Conservation (phyloP, 2,113 vertebrate species). For the Xyliphius kryptos region DNA sequence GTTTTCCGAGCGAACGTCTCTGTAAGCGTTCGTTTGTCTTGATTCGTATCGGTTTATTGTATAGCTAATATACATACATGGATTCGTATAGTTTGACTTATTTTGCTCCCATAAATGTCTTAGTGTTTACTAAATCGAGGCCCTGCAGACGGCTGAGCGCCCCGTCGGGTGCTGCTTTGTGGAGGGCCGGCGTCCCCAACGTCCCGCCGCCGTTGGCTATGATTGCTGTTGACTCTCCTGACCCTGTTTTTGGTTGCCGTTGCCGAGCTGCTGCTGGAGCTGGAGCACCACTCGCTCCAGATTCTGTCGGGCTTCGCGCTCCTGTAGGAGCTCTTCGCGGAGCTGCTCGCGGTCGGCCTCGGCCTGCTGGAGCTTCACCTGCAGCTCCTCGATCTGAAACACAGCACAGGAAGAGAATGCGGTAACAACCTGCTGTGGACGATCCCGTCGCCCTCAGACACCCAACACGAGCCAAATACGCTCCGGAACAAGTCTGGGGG, state of each 20-base stretch:
- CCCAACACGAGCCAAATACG: no score
- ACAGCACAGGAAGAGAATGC: not conserved
- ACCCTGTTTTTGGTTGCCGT: slow-evolving; percentile 54
- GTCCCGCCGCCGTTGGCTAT: slow-evolving; percentile 43
- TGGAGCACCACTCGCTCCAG: slow-evolving; percentile 89
- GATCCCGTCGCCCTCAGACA: no score
- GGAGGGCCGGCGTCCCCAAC: slow-evolving; percentile 25
- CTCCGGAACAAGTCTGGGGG: not conserved
- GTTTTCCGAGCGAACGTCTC: slow-evolving; percentile 48
- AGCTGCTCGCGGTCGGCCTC: slow-evolving; percentile 90
- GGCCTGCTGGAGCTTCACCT: slow-evolving; percentile 86
- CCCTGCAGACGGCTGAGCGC: not conserved
- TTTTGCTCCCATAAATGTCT: slow-evolving; percentile 2
- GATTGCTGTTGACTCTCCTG: slow-evolving; percentile 45
- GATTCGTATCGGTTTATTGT: slow-evolving; percentile 24
- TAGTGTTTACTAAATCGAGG: not conserved
- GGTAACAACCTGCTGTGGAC: not conserved
- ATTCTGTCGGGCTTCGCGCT: slow-evolving; percentile 85
- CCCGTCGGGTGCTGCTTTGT: not conserved
- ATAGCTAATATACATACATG: slow-evolving; percentile 12
- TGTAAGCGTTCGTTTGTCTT: slow-evolving; percentile 36
- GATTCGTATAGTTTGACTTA: slow-evolving; percentile 7
- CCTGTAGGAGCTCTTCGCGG: slow-evolving; percentile 80
- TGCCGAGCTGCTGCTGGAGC: slow-evolving; percentile 87
- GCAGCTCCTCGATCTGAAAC: slow-evolving; percentile 84